Evolutionary conservation across 2,888 invertebrate genomes (phyloP), one percentile per base, ranked within the genome.

Genomic region (Quadriops clusia): DNA sequence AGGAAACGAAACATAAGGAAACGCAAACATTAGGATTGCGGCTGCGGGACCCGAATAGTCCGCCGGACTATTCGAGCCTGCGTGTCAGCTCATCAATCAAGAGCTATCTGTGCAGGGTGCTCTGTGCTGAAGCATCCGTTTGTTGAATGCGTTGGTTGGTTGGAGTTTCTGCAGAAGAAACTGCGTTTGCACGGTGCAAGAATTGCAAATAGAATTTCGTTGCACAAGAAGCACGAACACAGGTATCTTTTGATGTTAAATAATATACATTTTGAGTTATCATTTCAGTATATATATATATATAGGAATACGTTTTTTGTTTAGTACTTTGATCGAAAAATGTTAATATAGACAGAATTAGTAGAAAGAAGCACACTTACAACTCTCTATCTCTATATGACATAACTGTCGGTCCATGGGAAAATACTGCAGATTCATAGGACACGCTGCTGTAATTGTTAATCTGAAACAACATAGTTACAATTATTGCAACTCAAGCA

Each of bases 331-430:
- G 6, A 29, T n/a, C 21, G 13, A 17, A 12, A 13, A 22, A 26
- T 26, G 8, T 22, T 38, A 32, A 32, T 29, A 5, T 8, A 15
- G 28, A n/a, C n/a, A n/a, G n/a, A n/a, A 17, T 15, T 11, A 22
- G 13, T 18, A 32, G 28, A 32, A 32, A 28, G 23, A 33, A 30
- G 28, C 28, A 28, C 79, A 89, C 91, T 90, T 82, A 93, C 93
- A 93, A 74, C 91, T 91, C 75, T 93, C 91, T 53, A 93, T 89
- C 70, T 90, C 89, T 61, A 93, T 86, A 59, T 87, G 84, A 63
- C 93, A 93, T 44, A 89, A 65, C 60, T 93, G 93, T 46, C 87
- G 77, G 63, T 93, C 93, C 90, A 93, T 90, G 20, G 93, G 93
- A 61, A 91, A 93, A 63, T 90, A 91, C 60, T 91, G 87, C 28